Evolutionary conservation across 2,888 invertebrate species (phyloP).

Genomic region (Drosophila silvestris): DNA sequence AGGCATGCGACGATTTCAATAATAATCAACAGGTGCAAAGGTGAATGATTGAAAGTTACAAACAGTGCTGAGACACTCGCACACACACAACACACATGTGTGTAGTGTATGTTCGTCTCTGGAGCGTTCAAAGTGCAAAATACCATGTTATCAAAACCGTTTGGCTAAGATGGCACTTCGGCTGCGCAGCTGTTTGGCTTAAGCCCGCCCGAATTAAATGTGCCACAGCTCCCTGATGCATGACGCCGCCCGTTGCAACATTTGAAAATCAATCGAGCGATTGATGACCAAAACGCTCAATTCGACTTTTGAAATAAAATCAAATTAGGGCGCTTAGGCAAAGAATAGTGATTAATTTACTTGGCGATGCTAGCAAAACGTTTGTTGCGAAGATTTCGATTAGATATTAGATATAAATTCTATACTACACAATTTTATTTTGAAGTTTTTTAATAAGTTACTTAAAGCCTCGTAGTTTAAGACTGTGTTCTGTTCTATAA

Average conservation of each 20-base stretch:
- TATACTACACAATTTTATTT: neutral
- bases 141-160: conserved; percentile 36
- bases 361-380: neutral
- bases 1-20: conserved; percentile 8
- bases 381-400: neutral
- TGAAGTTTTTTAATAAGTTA: neutral
- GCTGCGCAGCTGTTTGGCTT: conserved; percentile 11
- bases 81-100: neutral
- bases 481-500: neutral
- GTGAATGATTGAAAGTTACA: conserved; percentile 21
- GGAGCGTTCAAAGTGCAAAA: conserved; percentile 28
- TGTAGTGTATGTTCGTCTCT: conserved; percentile 2
- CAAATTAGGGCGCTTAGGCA: neutral
- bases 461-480: neutral
- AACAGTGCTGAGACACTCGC: conserved; percentile 4
- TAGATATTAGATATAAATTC: neutral
- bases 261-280: conserved; percentile 42
- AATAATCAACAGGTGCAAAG: conserved; percentile 48
- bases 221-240: conserved; percentile 44
- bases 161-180: conserved; percentile 20
- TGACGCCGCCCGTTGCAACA: conserved; percentile 52
- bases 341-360: neutral
- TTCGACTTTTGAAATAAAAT: neutral
- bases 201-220: conserved; percentile 24
- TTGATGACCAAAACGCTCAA: conserved; percentile 9